Percentiles rank a stretch among this genome's conserved stretches.
Conservation (phyloP, 2,113 vertebrate species). For the Cheilinus undulatus region DNA sequence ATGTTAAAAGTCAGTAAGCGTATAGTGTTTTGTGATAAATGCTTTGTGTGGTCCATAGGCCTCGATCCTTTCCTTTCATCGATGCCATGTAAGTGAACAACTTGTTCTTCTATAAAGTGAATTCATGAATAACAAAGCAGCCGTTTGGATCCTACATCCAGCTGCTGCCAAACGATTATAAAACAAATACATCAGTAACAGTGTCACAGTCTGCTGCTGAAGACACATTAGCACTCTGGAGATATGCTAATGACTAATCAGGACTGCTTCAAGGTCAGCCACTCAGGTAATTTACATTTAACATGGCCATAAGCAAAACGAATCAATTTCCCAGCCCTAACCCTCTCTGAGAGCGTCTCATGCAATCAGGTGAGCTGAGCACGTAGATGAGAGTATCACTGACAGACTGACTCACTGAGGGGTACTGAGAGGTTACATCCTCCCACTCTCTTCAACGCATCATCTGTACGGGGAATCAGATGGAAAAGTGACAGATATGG, state of each 20-base stretch:
- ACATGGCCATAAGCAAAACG: conserved; percentile 57
- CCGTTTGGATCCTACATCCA: conserved; percentile 19
- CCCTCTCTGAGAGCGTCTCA: conserved; percentile 18
- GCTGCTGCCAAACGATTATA: conserved; percentile 28
- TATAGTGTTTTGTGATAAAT: too few species aligned
- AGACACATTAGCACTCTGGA: conserved; percentile 38
- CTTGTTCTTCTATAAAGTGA: conserved; percentile 1
- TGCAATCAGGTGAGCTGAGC: conserved; percentile 52
- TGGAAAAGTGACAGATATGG: conserved; percentile 66
- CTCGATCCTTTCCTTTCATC: neutral
- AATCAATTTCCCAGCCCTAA: conserved; percentile 60
- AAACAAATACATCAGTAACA: conserved; percentile 35
- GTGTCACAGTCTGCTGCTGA: conserved; percentile 27
- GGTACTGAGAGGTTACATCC: conserved; percentile 51
- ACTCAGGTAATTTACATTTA: conserved; percentile 56
- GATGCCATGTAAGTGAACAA: neutral
- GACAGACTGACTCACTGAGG: conserved; percentile 44
- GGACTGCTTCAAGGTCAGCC: conserved; percentile 60
- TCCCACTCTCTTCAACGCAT: conserved; percentile 55
- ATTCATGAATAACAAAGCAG: conserved; percentile 38
- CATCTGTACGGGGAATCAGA: conserved; percentile 51
- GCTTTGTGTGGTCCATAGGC: too few species aligned
- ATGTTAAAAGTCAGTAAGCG: too few species aligned
- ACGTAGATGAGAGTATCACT: conserved; percentile 22
- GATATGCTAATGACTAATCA: conserved; percentile 65